Evolutionary conservation across 2,888 invertebrate species (phyloP).

Genomic region (Willowsia nigromaculata): DNA sequence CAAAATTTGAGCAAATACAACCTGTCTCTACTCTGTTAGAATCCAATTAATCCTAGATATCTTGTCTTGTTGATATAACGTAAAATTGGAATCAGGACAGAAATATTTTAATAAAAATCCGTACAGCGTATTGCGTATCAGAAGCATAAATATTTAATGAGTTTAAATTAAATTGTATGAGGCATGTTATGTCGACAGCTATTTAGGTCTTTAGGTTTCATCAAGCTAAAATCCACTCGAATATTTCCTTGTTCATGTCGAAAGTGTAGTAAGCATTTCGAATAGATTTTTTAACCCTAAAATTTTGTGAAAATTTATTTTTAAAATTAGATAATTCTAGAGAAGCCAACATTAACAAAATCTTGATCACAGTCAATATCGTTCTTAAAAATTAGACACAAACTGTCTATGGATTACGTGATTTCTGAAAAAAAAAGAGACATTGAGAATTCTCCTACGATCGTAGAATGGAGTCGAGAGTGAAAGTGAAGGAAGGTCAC

Average conservation of each 20-base stretch:
- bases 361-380: conserved; percentile 4
- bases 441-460: not conserved
- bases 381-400: not conserved
- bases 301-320: not conserved
- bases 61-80: not conserved
- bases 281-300: not conserved
- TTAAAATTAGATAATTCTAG: not conserved
- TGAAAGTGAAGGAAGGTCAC: conserved; percentile 45
- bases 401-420: too few species aligned
- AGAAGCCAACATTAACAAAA: not conserved
- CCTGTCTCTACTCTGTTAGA: not conserved
- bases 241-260: too few species aligned
- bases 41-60: not conserved
- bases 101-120: not conserved
- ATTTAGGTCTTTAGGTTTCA: conserved; percentile 54
- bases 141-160: not conserved
- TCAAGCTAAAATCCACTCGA: too few species aligned
- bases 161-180: not conserved
- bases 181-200: not conserved
- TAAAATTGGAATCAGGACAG: conserved; percentile 12
- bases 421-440: not conserved
- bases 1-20: not conserved
- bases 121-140: not conserved
- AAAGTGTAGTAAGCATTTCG: too few species aligned
- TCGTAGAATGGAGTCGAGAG: not conserved